Percentiles rank a stretch among this genome's conserved stretches.
Evolutionary conservation across 2,797 vertebrate species (phyloP).

Genomic region (Sparus aurata): DNA sequence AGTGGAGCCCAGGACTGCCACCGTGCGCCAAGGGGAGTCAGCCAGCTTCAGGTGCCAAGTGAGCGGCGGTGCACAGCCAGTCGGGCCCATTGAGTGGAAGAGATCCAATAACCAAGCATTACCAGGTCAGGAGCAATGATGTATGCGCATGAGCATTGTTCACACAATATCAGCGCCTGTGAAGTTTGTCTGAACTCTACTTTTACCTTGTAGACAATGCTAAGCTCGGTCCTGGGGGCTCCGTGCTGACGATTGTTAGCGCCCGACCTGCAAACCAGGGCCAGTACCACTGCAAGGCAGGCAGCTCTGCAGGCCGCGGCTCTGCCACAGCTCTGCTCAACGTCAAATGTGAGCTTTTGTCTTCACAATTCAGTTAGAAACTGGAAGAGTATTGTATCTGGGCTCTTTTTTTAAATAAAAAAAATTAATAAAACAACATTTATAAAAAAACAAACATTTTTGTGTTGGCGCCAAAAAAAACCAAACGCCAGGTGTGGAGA

Average conservation of each 20-base stretch:
- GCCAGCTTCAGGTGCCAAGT: constrained; percentile 90
- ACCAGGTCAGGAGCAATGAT: constrained; percentile 81
- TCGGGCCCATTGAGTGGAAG: constrained; percentile 88
- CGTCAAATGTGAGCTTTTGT: constrained; percentile 87
- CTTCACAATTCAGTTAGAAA: not conserved
- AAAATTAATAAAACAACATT: too few relatives aligned
- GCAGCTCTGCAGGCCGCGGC: constrained; percentile 84
- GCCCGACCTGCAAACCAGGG: constrained; percentile 89
- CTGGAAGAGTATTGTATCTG: not conserved
- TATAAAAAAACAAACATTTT: not conserved
- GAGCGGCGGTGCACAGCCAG: constrained; percentile 78
- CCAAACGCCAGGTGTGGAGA: not conserved
- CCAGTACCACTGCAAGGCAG: constrained; percentile 90
- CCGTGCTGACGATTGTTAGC: constrained; percentile 85
- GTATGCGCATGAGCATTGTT: not conserved
- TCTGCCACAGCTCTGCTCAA: constrained; percentile 84
- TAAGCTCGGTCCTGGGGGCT: constrained; percentile 88
- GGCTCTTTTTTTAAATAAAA: not conserved
- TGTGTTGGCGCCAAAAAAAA: too few relatives aligned
- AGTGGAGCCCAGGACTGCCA: constrained; percentile 86
- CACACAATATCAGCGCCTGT: not conserved
- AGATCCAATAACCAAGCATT: constrained; percentile 86
- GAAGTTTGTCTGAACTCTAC: not conserved
- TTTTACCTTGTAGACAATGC: constrained; percentile 85
- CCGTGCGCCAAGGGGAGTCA: constrained; percentile 87